phyloP scores from a whole-genome alignment of 2,888 invertebrate species.

The Scaptodrosophila latifasciaeformis region DNA sequence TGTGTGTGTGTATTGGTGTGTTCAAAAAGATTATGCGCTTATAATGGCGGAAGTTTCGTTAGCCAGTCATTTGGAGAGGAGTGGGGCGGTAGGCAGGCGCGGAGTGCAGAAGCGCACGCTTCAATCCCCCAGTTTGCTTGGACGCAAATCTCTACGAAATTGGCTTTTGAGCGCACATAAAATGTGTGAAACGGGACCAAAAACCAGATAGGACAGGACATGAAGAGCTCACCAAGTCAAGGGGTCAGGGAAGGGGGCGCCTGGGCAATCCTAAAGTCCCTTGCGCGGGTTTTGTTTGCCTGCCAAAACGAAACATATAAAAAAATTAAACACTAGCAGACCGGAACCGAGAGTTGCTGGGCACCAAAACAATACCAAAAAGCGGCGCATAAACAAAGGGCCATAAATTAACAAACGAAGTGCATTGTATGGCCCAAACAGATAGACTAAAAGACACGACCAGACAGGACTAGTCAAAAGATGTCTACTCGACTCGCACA shows the following conservation, averaged over 20 bases:
- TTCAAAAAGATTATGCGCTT: constrained; percentile 64
- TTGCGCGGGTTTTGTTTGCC: constrained; percentile 12
- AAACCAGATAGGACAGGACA: not conserved
- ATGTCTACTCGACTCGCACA: no score
- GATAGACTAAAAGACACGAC: no score
- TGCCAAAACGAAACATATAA: no score
- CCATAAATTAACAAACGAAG: constrained; percentile 63
- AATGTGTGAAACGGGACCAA: constrained; percentile 51
- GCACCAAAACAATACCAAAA: constrained; percentile 21
- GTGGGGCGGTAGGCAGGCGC: not conserved
- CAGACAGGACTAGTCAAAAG: no score
- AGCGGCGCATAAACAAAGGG: constrained; percentile 25
- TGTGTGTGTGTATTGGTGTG: constrained; percentile 21
- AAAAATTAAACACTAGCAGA: constrained; percentile 18
- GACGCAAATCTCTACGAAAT: constrained; percentile 60
- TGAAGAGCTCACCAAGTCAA: not conserved
- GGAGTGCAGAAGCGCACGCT: not conserved
- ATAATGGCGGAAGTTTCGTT: constrained; percentile 60
- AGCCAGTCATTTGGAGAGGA: constrained; percentile 19
- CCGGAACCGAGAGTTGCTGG: constrained; percentile 21
- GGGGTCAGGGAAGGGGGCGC: not conserved
- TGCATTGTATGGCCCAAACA: constrained; percentile 39
- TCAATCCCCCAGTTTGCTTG: constrained; percentile 3
- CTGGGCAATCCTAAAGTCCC: constrained; percentile 2
- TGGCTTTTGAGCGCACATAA: constrained; percentile 67